phyloP scores from a whole-genome alignment of 2,113 vertebrate species.

The Odobenus rosmarus region DNA sequence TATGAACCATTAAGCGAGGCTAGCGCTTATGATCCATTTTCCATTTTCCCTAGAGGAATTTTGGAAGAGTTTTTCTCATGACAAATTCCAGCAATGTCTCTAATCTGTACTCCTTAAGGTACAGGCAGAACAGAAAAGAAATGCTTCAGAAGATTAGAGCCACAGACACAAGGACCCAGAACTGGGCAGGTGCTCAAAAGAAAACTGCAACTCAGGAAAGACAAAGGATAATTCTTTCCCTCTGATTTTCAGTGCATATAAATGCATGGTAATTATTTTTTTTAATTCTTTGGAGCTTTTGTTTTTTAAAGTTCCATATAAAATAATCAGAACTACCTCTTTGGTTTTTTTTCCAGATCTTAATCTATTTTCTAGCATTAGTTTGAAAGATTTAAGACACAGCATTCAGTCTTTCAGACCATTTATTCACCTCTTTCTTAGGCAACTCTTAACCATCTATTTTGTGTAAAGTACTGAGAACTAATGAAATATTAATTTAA shows the following conservation, averaged over 20 bases:
- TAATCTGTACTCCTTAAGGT: not conserved
- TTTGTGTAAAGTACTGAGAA: not conserved
- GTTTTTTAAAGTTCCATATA: slow-evolving; percentile 28
- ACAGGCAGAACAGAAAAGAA: not conserved
- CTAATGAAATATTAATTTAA: not conserved
- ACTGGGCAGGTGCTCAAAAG: not conserved
- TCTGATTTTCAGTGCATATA: slow-evolving; percentile 10
- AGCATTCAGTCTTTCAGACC: not conserved
- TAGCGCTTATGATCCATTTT: not conserved
- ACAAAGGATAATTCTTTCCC: not conserved
- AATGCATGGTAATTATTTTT: not conserved
- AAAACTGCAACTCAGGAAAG: not conserved
- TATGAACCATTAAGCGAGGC: not conserved
- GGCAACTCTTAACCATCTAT: not conserved
- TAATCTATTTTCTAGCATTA: not conserved
- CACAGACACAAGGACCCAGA: not conserved
- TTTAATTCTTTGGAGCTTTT: not conserved
- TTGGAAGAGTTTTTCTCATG: not conserved
- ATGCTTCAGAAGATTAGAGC: not conserved
- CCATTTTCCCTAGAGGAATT: slow-evolving; percentile 13
- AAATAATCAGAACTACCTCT: slow-evolving; percentile 25
- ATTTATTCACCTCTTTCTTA: not conserved
- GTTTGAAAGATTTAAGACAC: not conserved
- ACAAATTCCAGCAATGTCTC: slow-evolving; percentile 32
- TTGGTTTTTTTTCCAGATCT: not conserved